These are phyloP conservation scores for Eupeodes corollae DNA, from an alignment of 1,140 invertebrate genomes.

Conservation along the genomic window DNA sequence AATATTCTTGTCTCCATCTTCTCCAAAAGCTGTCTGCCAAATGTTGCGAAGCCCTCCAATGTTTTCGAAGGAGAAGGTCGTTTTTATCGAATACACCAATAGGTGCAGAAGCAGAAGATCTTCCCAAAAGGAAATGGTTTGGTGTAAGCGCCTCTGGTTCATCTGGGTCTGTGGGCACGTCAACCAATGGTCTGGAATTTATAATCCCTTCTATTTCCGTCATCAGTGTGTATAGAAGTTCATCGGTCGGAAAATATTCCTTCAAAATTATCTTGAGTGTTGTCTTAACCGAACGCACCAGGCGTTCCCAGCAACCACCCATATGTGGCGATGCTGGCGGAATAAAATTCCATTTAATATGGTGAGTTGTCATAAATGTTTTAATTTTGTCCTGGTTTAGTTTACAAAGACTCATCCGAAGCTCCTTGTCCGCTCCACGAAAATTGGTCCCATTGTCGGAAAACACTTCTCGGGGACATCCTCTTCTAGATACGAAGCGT, in stretches of 20 bases:
- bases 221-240: constrained; percentile 7
- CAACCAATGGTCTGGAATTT: constrained; percentile 9
- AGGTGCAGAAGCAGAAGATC: neutral
- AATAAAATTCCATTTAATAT: constrained; percentile 17
- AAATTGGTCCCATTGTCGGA: constrained; percentile 31
- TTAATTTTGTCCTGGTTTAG: neutral
- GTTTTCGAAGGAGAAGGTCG: neutral
- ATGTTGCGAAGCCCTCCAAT: neutral
- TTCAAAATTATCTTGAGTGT: constrained; percentile 4
- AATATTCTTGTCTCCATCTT: constrained; percentile 9
- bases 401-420: constrained; percentile 5
- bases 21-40: constrained; percentile 9
- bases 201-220: constrained; percentile 11
- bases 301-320: constrained; percentile 22
- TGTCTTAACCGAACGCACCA: constrained; percentile 20
- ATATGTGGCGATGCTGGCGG: constrained; percentile 17
- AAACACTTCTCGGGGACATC: constrained; percentile 13
- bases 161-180: constrained; percentile 1
- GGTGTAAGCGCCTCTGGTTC: constrained; percentile 13
- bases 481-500: constrained; percentile 24
- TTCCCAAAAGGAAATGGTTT: neutral
- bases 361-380: neutral
- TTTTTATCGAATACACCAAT: neutral
- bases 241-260: constrained; percentile 12
- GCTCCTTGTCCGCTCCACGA: constrained; percentile 16